These are phyloP conservation scores for Vulpes vulpes DNA, from an alignment of 2,113 vertebrate species.

Conservation along the genomic window DNA sequence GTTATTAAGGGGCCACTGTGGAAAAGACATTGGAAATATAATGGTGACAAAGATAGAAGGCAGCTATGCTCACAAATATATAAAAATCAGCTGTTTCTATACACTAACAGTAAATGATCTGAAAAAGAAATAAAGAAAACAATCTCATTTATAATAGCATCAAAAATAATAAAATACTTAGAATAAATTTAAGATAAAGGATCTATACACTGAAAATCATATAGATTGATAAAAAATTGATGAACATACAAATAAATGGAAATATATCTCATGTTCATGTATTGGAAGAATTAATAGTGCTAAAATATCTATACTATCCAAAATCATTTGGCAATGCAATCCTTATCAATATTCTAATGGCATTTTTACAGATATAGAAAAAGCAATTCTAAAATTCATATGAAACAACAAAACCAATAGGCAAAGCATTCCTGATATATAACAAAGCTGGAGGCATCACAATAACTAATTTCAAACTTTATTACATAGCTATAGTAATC, in stretches of 20 bases:
- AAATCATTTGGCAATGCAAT: neutral
- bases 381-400: neutral
- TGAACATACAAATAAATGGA: neutral
- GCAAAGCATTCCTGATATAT: neutral
- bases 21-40: neutral
- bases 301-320: neutral
- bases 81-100: neutral
- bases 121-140: neutral
- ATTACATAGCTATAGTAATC: neutral
- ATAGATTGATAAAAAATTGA: neutral
- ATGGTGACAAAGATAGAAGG: neutral
- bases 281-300: neutral
- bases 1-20: neutral
- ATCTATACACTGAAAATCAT: neutral
- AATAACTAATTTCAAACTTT: neutral
- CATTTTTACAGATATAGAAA: neutral
- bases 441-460: neutral
- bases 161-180: slow-evolving; percentile 9
- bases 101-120: neutral
- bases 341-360: neutral
- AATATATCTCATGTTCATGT: neutral
- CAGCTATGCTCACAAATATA: neutral
- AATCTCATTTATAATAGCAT: neutral
- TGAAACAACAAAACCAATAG: neutral
- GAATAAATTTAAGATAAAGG: neutral